These are phyloP conservation scores for Asarcornis scutulata DNA, from an alignment of 2,113 vertebrate genomes.

Conservation along the genomic window DNA sequence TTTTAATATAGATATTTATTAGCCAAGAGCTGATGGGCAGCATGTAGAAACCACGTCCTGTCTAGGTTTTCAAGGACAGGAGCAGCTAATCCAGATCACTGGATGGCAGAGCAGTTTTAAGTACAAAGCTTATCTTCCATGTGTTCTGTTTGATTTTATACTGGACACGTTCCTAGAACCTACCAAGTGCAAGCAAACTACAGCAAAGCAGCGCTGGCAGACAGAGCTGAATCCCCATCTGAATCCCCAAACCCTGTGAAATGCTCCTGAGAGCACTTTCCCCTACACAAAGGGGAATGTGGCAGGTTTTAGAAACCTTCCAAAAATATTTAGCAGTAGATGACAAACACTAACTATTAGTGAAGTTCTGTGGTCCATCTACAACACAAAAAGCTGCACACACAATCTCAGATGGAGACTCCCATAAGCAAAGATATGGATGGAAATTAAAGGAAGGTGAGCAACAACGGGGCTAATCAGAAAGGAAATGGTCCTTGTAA, in stretches of 20 bases:
- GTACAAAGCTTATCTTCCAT: not conserved
- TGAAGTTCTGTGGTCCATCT: not conserved
- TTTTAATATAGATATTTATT: not conserved
- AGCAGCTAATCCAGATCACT: not conserved
- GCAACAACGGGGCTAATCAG: not conserved
- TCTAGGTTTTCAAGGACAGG: not conserved
- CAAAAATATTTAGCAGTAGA: not conserved
- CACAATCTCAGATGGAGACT: not conserved
- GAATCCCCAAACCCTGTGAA: not conserved
- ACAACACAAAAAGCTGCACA: not conserved
- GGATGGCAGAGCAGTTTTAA: not conserved
- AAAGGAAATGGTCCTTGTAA: constrained; percentile 62
- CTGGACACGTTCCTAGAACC: not conserved
- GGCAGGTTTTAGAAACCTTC: not conserved
- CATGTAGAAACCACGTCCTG: too few species aligned
- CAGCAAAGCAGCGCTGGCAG: not conserved
- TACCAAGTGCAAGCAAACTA: not conserved
- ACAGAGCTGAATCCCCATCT: not conserved
- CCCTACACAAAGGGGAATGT: fast-evolving
- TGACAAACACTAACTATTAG: not conserved
- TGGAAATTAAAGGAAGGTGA: constrained; percentile 37
- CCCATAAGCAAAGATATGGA: not conserved
- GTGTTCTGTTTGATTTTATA: not conserved
- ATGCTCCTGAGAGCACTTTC: not conserved
- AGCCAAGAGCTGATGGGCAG: not conserved